Evolutionary conservation across 2,797 vertebrate species (phyloP), one percentile per base, ranked within the genome.

Genomic region (Protosalanx chinensis): DNA sequence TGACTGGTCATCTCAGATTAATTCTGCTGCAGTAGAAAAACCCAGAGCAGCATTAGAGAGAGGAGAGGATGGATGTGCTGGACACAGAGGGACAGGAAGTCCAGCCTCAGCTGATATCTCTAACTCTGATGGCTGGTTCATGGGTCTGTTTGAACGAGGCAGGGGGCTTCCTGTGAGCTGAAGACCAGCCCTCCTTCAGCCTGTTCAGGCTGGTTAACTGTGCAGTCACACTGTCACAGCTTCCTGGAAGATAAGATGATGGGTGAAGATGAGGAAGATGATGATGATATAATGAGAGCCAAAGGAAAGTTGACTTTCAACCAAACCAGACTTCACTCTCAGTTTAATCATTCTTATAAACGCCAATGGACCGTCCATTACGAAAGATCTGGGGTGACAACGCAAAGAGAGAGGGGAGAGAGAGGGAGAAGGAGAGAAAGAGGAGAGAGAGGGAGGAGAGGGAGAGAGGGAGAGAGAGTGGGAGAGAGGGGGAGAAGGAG

Each of bases 401-500:
- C 5, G 33, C 5, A 1, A 6, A 35, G 33, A 72, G 61, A 73
- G 73, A 71, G 71, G 69, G 73, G 65, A 71, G 79, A 70, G 46
- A 56, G 68, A 76, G 68, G 62, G 15, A 29, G 63, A 67, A 65
- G 37, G 37, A 64, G 71, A 70, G 84, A 78, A 70, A 59, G 67
- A 67, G 72, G 76, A 74, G 51, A 77, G 83, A 91, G 87, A 86
- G 83, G 68, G 83, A 90, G 87, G 88, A 41, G 8, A 41, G 1
- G 6, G 37, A 41, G 37, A 41, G 37, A 6, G 1, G 3, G 37
- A 2, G 37, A 86, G 83, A 76, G 80, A 49, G n/a, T n/a, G n/a
- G n/a, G 73, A 77, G 74, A 67, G 75, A 79, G 82, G 70, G 77
- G 72, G n/a, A n/a, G n/a, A n/a, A n/a, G 76, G 76, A 87, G 88